Base-by-base conservation (phyloP, 2,113 vertebrate genomes). In the Danio rerio region DNA sequence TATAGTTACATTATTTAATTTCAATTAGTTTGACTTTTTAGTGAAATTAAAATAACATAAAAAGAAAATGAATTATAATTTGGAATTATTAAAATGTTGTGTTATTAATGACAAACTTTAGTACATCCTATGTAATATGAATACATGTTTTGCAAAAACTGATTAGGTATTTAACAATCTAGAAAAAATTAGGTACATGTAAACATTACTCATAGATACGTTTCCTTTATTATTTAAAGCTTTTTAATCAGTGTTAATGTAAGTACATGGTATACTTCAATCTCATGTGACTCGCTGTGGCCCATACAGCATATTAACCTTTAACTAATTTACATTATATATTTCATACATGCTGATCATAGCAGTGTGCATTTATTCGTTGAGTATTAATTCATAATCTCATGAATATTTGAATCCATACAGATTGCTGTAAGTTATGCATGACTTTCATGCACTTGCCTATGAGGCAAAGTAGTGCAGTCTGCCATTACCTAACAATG, bases 401-500 rank as follows among this genome's bases (percentile, higher is more conserved):
- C 9, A 63, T 78, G 13, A 43, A 66, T 65, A 66, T 78, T 18
- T 52, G 12, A 65, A 45, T 40, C 15, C 20, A 52, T n/a, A 76
- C 73, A 47, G 56, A 76, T 61, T 76, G n/a, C 20, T 61, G n/a
- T 65, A 63, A 53, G 20, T n/a, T 65, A 78, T 66, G n/a, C 73
- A 76, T 73, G 70, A 5, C 53, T 40, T 73, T 43, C 50, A 73
- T 55, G 49, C 70, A 55, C 13, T 55, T 31, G n/a, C 11, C 11
- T 15, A 3, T 21, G 43, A 6, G 43, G 43, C n/a, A 61, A 61
- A 61, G 55, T 10, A 21, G n/a, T 61, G 42, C 12, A 76, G 7
- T 76, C 52, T 73, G 52, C 52, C 52, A n/a, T n/a, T n/a, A n/a
- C n/a, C n/a, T n/a, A n/a, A n/a, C n/a, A n/a, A n/a, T 31, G 31